Evolutionary conservation across 2,888 invertebrate species (phyloP).

Genomic region (Agrotis segetum): DNA sequence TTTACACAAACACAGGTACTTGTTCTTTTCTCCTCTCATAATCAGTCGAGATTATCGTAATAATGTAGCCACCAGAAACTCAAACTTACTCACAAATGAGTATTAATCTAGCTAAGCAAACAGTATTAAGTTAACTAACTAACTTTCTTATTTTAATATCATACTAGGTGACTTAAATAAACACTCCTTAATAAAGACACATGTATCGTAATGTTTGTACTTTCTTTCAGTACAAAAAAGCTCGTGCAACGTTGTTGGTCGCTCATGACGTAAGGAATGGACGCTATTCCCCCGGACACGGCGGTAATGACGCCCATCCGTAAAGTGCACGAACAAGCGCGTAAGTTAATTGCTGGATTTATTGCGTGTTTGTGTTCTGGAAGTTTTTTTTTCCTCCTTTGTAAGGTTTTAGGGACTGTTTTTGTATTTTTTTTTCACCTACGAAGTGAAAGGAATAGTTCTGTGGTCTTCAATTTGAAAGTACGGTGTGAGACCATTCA

Average conservation of each 20-base stretch:
- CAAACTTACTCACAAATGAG: too few relatives aligned
- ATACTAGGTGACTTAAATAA: too few relatives aligned
- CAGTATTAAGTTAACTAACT: too few relatives aligned
- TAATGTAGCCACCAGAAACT: too few relatives aligned
- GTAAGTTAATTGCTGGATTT: conserved; percentile 51
- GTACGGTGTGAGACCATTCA: not conserved
- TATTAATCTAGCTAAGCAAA: too few relatives aligned
- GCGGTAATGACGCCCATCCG: conserved; percentile 52
- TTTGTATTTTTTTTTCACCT: not conserved
- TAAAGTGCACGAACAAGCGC: conserved; percentile 44
- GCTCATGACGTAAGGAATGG: conserved; percentile 29
- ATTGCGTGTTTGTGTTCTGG: conserved; percentile 34
- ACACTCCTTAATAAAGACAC: conserved; percentile 14
- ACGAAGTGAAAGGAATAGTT: too few relatives aligned
- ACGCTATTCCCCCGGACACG: conserved; percentile 32
- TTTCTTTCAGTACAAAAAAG: not conserved
- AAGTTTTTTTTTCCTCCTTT: conserved; percentile 10
- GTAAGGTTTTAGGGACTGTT: not conserved
- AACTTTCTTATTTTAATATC: too few relatives aligned
- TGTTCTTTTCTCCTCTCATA: too few relatives aligned
- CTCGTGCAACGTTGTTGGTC: not conserved
- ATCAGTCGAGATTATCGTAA: too few relatives aligned
- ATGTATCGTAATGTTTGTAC: conserved; percentile 1
- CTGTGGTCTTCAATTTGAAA: not conserved
- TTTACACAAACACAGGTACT: too few relatives aligned